Conservation (phyloP, 1,140 invertebrate genomes). For the Procambarus virginalis region DNA sequence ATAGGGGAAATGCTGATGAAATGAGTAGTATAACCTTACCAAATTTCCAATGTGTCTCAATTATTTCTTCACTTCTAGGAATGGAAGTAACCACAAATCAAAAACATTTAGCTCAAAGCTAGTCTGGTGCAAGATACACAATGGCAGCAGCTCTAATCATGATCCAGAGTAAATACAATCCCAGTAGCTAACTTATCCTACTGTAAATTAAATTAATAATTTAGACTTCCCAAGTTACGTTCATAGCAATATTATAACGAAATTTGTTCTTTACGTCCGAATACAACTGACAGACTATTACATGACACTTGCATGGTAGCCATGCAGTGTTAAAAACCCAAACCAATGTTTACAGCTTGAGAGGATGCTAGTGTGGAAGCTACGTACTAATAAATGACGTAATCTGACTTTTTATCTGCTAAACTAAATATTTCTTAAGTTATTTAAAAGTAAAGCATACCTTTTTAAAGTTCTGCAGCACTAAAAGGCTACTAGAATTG, state of each 20-base stretch:
- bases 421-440: neutral
- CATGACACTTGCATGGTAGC: neutral
- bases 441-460: neutral
- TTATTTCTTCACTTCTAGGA: too few species aligned
- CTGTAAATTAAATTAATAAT: neutral
- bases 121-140: neutral
- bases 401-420: neutral
- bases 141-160: neutral
- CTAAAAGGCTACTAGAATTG: constrained; percentile 14
- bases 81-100: too few species aligned
- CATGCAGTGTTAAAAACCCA: neutral
- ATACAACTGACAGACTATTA: neutral
- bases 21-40: too few species aligned
- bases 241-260: too few species aligned
- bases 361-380: neutral
- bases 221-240: neutral
- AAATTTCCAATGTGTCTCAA: too few species aligned
- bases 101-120: neutral
- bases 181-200: neutral
- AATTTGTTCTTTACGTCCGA: too few species aligned
- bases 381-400: too few species aligned
- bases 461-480: neutral
- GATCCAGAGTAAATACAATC: neutral
- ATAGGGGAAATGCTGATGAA: too few species aligned
- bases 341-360: neutral